phyloP scores from a whole-genome alignment of 2,797 vertebrate genomes.

The Pogonophryne albipinna region DNA sequence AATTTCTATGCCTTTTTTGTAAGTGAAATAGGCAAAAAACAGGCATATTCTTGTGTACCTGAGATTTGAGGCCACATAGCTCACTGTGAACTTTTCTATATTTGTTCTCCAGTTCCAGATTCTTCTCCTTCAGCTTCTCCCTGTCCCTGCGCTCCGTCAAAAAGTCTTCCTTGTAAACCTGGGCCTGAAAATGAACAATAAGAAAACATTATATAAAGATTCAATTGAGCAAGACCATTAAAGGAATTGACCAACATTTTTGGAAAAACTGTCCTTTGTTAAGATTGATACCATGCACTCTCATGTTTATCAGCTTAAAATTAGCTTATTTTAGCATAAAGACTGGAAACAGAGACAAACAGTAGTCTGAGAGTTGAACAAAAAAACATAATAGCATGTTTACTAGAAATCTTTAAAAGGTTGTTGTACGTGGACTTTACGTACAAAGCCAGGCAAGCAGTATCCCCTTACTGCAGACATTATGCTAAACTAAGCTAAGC shows the following conservation, averaged over 20 bases:
- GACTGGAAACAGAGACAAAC: neutral
- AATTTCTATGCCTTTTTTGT: neutral
- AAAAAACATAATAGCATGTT: too few relatives aligned
- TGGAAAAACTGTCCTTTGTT: neutral
- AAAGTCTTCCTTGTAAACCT: slow-evolving; percentile 82
- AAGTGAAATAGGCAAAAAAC: neutral
- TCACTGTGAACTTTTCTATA: slow-evolving; percentile 56
- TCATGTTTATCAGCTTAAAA: neutral
- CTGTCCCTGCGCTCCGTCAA: slow-evolving; percentile 74
- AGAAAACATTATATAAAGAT: neutral
- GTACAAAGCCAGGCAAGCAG: neutral
- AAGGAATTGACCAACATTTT: neutral
- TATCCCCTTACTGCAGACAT: neutral
- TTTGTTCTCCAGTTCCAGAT: slow-evolving; percentile 65
- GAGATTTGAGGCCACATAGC: slow-evolving; percentile 58
- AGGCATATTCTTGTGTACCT: slow-evolving; percentile 51
- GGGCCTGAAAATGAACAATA: slow-evolving; percentile 52
- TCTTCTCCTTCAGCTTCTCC: slow-evolving; percentile 70
- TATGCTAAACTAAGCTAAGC: neutral
- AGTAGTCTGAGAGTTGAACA: neutral
- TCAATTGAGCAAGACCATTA: neutral
- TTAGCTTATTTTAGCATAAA: slow-evolving; percentile 16
- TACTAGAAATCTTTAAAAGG: too few relatives aligned
- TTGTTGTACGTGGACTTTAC: too few relatives aligned
- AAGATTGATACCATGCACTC: too few relatives aligned